Percentiles rank a stretch among this genome's conserved stretches.
Conservation (phyloP, 2,113 vertebrate species). For the Salvator merianae region DNA sequence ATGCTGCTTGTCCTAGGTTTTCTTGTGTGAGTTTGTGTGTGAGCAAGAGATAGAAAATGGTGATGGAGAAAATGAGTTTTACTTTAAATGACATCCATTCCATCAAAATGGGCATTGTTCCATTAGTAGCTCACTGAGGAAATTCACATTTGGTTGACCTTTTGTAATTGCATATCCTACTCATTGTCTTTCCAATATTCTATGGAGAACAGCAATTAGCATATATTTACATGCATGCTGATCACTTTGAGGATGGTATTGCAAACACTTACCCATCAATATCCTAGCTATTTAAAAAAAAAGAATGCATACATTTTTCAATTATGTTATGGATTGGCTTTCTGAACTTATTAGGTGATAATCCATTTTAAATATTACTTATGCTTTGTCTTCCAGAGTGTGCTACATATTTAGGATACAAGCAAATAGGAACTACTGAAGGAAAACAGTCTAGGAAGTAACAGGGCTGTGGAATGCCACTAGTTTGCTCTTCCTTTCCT, state of each 20-base stretch:
- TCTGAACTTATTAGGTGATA: conserved; percentile 14
- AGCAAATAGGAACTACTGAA: not conserved
- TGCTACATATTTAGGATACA: not conserved
- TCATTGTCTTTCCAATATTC: conserved; percentile 62
- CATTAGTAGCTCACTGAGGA: conserved; percentile 37
- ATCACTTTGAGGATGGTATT: conserved; percentile 32
- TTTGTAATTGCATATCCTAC: conserved; percentile 53
- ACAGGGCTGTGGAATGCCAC: not conserved
- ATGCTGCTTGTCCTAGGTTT: conserved; percentile 29
- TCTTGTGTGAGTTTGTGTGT: conserved; percentile 18
- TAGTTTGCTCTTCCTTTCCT: not conserved
- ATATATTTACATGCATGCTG: conserved; percentile 60
- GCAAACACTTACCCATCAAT: conserved; percentile 32
- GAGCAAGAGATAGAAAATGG: conserved; percentile 40
- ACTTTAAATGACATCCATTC: conserved; percentile 49
- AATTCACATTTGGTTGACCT: conserved; percentile 62
- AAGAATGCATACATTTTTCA: conserved; percentile 24
- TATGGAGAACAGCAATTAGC: conserved; percentile 53
- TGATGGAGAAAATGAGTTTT: conserved; percentile 48
- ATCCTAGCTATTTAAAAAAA: not conserved
- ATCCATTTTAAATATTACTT: not conserved
- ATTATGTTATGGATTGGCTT: conserved; percentile 9
- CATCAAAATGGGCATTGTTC: conserved; percentile 7
- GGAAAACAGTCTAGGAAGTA: not conserved
- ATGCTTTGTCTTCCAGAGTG: not conserved